Evolutionary conservation across 2,113 vertebrate species (phyloP).

Genomic region (Eudorcas thomsonii): DNA sequence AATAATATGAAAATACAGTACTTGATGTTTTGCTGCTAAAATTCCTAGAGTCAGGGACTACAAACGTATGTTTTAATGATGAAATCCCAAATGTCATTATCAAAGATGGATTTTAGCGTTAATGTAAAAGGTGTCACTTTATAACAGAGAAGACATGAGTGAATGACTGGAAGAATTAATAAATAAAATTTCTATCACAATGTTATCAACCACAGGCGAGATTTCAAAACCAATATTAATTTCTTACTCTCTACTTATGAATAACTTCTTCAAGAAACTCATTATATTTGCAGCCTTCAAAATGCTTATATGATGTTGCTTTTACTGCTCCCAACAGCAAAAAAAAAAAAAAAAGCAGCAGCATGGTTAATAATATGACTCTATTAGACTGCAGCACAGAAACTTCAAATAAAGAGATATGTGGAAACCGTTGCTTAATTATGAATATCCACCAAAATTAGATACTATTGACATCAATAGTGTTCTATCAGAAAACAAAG

Average conservation of each 20-base stretch:
- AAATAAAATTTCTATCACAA: neutral
- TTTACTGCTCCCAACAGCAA: neutral
- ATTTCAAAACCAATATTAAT: neutral
- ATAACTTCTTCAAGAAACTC: neutral
- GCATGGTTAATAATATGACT: neutral
- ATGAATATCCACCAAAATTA: neutral
- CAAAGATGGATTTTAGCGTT: neutral
- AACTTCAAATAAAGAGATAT: neutral
- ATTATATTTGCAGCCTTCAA: neutral
- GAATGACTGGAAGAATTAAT: neutral
- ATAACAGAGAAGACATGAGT: neutral
- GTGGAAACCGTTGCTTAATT: neutral
- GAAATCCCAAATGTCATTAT: neutral
- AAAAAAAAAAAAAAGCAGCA: neutral
- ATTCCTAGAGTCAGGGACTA: neutral
- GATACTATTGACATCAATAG: neutral
- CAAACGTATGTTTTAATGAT: neutral
- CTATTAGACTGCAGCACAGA: neutral
- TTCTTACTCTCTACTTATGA: neutral
- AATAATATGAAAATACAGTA: neutral
- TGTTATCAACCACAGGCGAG: neutral
- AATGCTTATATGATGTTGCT: neutral
- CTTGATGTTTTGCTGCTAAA: neutral
- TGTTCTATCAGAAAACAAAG: neutral
- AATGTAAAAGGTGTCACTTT: neutral